Evolutionary conservation across 2,797 vertebrate genomes (phyloP).

Genomic region (Loriculus beryllinus): DNA sequence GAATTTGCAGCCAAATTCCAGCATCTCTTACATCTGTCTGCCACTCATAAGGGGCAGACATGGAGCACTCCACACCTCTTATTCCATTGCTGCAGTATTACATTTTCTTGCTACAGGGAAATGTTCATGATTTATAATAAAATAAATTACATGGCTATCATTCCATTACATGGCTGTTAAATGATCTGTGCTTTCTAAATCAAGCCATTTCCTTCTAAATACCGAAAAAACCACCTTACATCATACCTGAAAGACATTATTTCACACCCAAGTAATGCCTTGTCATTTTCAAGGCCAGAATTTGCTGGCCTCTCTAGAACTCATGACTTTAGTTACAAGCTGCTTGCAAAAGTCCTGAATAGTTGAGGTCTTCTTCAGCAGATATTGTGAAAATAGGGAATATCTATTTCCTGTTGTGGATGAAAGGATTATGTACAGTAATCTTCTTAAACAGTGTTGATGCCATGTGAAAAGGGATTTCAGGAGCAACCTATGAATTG

Average conservation of each 20-base stretch:
- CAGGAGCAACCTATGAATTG: not conserved
- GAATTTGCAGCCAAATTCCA: not conserved
- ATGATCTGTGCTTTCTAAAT: not conserved
- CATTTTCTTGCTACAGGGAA: not conserved
- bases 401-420: not conserved
- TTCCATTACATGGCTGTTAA: not conserved
- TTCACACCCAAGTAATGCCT: not conserved
- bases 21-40: not conserved
- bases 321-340: not conserved
- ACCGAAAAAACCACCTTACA: not conserved
- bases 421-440: not conserved
- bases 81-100: not conserved
- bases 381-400: not conserved
- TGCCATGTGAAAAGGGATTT: not conserved
- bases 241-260: not conserved
- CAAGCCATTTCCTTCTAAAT: not conserved
- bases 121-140: not conserved
- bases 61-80: not conserved
- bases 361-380: not conserved
- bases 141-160: not conserved
- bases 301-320: not conserved
- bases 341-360: not conserved
- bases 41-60: not conserved
- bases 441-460: not conserved
- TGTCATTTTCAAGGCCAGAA: constrained; percentile 5